These are phyloP conservation scores for Ramazzottius varieornatus DNA, from an alignment of 2,888 invertebrate genomes.

Conservation along the genomic window DNA sequence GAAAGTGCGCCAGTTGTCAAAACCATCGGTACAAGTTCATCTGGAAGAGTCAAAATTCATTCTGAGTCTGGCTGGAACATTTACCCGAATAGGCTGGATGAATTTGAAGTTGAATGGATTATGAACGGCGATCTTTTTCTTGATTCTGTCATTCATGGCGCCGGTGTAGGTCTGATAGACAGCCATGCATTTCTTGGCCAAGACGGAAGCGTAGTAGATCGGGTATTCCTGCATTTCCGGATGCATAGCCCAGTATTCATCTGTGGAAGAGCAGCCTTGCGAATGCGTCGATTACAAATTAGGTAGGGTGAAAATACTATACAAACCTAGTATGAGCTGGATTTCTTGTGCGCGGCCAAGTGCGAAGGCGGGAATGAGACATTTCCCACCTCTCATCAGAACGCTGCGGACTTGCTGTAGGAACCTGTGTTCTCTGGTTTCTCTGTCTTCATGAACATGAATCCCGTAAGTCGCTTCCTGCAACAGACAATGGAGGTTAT, in stretches of 20 bases:
- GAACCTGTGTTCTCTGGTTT: conserved; percentile 78
- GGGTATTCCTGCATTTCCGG: conserved; percentile 92
- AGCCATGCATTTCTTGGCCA: conserved; percentile 99
- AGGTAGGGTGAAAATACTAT: too few relatives aligned
- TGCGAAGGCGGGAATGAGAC: conserved; percentile 94
- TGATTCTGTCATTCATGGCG: conserved; percentile 94
- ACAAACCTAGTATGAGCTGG: conserved; percentile 48
- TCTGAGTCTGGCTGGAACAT: too few relatives aligned
- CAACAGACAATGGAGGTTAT: conserved; percentile 9
- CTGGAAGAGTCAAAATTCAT: too few relatives aligned
- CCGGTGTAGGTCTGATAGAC: conserved; percentile 98
- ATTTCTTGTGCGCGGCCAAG: conserved; percentile 87
- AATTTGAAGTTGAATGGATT: conserved; percentile 97
- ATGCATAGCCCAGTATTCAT: conserved; percentile 92
- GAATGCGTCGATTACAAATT: too few relatives aligned
- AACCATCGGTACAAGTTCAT: too few relatives aligned
- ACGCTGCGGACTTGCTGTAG: conserved; percentile 79
- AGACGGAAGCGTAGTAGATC: conserved; percentile 92
- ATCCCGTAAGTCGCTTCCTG: conserved; percentile 96
- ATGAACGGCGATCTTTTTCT: conserved; percentile 78
- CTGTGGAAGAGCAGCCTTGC: conserved; percentile 29
- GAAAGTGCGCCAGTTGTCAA: too few relatives aligned
- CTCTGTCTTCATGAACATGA: conserved; percentile 90
- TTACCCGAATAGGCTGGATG: conserved; percentile 29
- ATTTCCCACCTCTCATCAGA: conserved; percentile 81